These are phyloP conservation scores for Eremophila alpestris DNA, from an alignment of 2,797 vertebrate genomes.

Conservation along the genomic window DNA sequence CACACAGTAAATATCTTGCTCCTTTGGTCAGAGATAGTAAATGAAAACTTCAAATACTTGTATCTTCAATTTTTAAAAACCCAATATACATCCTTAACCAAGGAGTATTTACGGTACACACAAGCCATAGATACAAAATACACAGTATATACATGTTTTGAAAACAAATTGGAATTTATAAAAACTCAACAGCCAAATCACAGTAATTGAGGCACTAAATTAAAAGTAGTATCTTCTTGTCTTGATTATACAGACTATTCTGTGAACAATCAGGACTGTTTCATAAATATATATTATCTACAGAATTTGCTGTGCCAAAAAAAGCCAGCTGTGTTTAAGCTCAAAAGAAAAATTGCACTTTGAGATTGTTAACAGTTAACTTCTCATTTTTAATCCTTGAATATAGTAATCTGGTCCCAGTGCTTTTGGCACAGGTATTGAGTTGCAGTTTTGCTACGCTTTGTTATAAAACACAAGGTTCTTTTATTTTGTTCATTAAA, in stretches of 20 bases:
- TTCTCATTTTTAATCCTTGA: conserved; percentile 64
- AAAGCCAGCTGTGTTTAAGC: conserved; percentile 70
- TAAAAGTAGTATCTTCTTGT: conserved; percentile 72
- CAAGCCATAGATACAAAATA: conserved; percentile 67
- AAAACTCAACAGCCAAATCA: conserved; percentile 76
- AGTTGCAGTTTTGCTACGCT: conserved; percentile 58
- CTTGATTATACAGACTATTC: conserved; percentile 73
- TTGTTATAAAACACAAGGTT: conserved; percentile 73
- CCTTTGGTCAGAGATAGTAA: conserved; percentile 70
- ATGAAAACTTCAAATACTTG: conserved; percentile 54
- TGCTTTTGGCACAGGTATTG: conserved; percentile 77
- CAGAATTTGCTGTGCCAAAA: conserved; percentile 72
- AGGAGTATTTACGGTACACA: conserved; percentile 60
- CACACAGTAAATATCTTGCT: conserved; percentile 55
- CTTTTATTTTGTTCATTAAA: conserved; percentile 73
- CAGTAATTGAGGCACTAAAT: conserved; percentile 75
- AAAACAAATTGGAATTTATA: conserved; percentile 75
- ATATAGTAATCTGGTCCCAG: conserved; percentile 57
- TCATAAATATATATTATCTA: conserved; percentile 82
- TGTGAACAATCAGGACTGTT: conserved; percentile 74
- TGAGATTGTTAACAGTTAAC: conserved; percentile 61
- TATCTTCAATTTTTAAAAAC: conserved; percentile 60
- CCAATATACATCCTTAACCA: conserved; percentile 68
- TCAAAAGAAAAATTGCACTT: conserved; percentile 77
- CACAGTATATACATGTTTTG: conserved; percentile 67